A percentile compares a stretch with the other conserved stretches of the same genome.
Conservation (phyloP, 2,113 vertebrate genomes). For the Nicator chloris region DNA sequence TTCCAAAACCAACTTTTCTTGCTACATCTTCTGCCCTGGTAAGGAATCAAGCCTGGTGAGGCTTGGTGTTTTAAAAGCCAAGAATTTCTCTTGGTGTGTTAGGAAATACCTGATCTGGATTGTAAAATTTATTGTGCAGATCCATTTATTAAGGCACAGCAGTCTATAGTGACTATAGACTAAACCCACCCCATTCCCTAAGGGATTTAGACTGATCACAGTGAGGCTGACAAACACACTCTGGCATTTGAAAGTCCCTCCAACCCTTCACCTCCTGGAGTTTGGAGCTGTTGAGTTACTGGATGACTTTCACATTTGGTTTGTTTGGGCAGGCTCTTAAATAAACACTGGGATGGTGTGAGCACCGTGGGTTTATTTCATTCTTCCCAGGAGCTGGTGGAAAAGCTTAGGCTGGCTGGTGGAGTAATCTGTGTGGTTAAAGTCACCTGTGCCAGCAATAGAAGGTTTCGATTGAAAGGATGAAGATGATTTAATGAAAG, state of each 20-base stretch:
- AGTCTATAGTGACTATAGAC: not conserved
- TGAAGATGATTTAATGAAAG: not conserved
- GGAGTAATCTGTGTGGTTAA: not conserved
- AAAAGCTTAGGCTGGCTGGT: not conserved
- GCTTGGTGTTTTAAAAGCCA: not conserved
- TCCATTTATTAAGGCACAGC: not conserved
- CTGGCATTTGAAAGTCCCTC: not conserved
- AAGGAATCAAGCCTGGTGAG: not conserved
- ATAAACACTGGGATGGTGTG: not conserved
- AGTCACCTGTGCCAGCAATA: not conserved
- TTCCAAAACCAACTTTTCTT: not conserved
- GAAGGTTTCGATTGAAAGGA: not conserved
- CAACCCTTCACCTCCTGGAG: not conserved
- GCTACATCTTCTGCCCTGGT: not conserved
- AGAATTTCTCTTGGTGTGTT: not conserved
- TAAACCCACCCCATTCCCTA: fast-evolving
- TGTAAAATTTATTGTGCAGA: not conserved
- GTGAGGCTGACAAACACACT: not conserved
- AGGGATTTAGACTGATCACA: not conserved
- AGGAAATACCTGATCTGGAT: not conserved
- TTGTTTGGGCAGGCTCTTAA: not conserved
- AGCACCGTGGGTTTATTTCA: not conserved
- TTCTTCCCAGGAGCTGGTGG: not conserved
- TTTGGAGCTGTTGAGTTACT: not conserved
- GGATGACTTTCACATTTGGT: not conserved